Evolutionary conservation across 2,797 vertebrate species (phyloP), one percentile per base, ranked within the genome.

Genomic region (Tangara arthus): DNA sequence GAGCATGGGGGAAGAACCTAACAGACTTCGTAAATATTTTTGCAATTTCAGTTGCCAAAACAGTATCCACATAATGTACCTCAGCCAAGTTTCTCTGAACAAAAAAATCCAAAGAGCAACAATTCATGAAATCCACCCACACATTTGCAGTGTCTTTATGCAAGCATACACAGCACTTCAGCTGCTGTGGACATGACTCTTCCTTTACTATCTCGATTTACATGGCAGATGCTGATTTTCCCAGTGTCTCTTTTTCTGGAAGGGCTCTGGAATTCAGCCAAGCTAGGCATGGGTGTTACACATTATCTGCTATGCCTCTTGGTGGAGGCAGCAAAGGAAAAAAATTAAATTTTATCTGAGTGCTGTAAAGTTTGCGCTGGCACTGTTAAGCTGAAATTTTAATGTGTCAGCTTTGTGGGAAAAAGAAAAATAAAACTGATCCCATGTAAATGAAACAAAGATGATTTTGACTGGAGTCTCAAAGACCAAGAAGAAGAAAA

Each of bases 201-300:
- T 79, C 72, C 72, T 72, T 64, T 28, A n/a, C 35, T 44, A 28
- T 49, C 78, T 44, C 16, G 22, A 53, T 44, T 56, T 69, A 87
- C 39, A 17, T 0, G 12, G 47, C 82, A 90, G 75, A 93, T 52
- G 75, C 41, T 35, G 72, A 73, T 77, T 91, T 68, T 77, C 89
- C 91, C 52, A 56, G n/a, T 5, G 17, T 66, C 56, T 80, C 77
- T 77, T 37, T 49, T 87, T 94, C 70, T 88, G 76, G 78, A 61
- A 90, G 61, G 28, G 15, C 70, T 73, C 89, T 93, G 91, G 89
- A 92, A 77, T 65, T 21, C 84, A 60, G 85, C 90, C 91, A 86
- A 30, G 59, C 30, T 30, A 17, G 15, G 61, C 73, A 89, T 13
- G 70, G 57, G 41, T 57, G 65, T 87, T 79, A 81, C 22, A 81